A percentile compares a stretch with the other conserved stretches of the same genome.
Conservation (phyloP, 2,888 invertebrate genomes). For the Scaptodrosophila latifasciaeformis region DNA sequence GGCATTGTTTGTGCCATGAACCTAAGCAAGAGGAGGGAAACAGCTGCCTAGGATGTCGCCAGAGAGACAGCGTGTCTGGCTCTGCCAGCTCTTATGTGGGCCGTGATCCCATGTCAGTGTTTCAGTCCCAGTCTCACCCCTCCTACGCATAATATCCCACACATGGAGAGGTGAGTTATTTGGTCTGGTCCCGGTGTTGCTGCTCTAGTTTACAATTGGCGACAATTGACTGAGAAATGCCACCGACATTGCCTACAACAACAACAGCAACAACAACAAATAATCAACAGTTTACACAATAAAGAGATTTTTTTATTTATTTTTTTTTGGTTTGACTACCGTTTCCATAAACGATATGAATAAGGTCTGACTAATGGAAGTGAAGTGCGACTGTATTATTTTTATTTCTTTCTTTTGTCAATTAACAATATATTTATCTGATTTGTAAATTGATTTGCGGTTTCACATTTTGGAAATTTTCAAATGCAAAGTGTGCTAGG, state of each 20-base stretch:
- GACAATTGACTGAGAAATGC: conserved; percentile 57
- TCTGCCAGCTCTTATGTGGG: conserved; percentile 31
- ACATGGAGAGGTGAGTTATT: conserved; percentile 48
- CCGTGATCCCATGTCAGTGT: conserved; percentile 47
- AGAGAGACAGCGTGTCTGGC: conserved; percentile 37
- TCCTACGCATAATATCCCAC: conserved; percentile 44
- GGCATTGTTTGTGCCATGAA: conserved; percentile 18
- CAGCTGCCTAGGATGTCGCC: conserved; percentile 8
- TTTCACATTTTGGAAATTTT: conserved; percentile 8
- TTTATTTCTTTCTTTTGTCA: background rate
- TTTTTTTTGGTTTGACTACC: conserved; percentile 5
- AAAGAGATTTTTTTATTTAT: conserved; percentile 24
- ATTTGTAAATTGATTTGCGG: conserved; percentile 24
- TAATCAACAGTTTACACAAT: conserved; percentile 25
- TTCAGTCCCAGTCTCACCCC: conserved; percentile 1
- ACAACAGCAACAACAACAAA: conserved; percentile 3
- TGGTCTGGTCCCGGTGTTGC: conserved; percentile 9
- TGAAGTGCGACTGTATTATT: no score
- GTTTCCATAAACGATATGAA: conserved; percentile 11
- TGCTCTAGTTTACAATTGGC: conserved; percentile 27
- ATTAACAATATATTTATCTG: background rate
- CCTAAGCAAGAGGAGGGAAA: background rate
- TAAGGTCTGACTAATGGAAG: background rate
- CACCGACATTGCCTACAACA: conserved; percentile 13
- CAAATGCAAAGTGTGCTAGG: conserved; percentile 23